Evolutionary conservation across 2,113 vertebrate genomes (phyloP).

Genomic region (Myrmophylax atrothorax): DNA sequence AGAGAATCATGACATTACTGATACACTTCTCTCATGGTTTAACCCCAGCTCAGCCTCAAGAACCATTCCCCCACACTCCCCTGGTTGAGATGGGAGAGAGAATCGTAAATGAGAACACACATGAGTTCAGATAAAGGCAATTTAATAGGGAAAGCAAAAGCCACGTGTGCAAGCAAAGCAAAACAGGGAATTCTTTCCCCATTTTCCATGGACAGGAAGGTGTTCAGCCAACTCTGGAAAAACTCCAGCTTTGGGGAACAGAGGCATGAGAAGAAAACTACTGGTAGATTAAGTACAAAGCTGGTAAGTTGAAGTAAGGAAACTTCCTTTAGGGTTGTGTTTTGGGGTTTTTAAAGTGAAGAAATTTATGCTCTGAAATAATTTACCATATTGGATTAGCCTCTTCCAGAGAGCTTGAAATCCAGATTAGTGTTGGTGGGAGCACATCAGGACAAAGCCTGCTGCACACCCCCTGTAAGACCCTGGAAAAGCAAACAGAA

Average conservation of each 20-base stretch:
- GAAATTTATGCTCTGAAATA: background rate
- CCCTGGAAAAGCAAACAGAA: background rate
- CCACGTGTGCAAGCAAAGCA: background rate
- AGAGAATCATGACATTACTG: background rate
- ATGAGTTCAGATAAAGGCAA: background rate
- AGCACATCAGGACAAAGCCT: background rate
- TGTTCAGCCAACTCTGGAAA: background rate
- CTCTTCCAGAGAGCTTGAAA: background rate
- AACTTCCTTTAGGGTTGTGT: fast-evolving
- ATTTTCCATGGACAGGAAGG: background rate
- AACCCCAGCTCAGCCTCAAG: background rate
- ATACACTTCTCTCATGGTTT: background rate
- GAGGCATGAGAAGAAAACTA: background rate
- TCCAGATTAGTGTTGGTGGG: background rate
- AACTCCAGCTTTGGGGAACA: background rate
- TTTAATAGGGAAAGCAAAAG: background rate
- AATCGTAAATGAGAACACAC: background rate
- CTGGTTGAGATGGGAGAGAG: background rate
- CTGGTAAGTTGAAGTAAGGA: background rate
- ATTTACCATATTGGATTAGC: background rate
- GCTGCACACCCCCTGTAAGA: background rate
- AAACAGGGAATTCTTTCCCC: background rate
- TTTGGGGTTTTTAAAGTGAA: background rate
- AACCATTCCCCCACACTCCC: fast-evolving
- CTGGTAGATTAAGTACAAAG: background rate